Percentiles rank a stretch among this genome's conserved stretches.
These are phyloP conservation scores for Talpa occidentalis DNA, from an alignment of 2,113 vertebrate species.

Conservation along the genomic window DNA sequence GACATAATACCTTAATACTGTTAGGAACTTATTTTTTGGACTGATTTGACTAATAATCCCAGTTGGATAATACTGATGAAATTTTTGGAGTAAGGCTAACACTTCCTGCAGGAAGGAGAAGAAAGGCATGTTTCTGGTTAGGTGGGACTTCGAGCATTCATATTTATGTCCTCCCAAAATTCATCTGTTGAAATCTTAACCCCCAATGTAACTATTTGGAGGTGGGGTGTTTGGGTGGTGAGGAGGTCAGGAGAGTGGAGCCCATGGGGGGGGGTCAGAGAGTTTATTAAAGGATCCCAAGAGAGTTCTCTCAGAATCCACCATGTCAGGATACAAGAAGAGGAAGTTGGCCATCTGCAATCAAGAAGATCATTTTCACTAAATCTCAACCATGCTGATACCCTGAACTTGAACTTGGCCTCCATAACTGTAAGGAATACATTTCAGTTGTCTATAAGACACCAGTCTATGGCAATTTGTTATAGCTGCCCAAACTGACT, in stretches of 20 bases:
- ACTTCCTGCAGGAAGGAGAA: neutral
- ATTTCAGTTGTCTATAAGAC: neutral
- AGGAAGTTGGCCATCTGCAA: neutral
- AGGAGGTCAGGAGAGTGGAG: neutral
- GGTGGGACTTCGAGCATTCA: neutral
- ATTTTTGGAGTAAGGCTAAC: neutral
- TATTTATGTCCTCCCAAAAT: too few species aligned
- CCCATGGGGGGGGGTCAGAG: neutral
- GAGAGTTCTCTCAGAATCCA: neutral
- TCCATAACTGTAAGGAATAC: neutral
- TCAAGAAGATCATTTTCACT: neutral
- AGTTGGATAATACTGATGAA: neutral
- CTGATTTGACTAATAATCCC: neutral
- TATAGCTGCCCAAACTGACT: neutral
- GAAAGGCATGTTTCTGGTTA: neutral
- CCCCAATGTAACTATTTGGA: too few species aligned
- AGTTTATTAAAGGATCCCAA: neutral
- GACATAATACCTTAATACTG: neutral
- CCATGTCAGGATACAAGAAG: neutral
- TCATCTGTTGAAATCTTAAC: too few species aligned
- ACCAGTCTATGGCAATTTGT: neutral
- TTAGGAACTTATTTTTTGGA: conserved; percentile 32
- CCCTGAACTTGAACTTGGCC: neutral
- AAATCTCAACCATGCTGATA: neutral
- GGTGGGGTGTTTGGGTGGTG: neutral